Conservation (phyloP, 2,113 vertebrate genomes). For the Empidonax traillii region DNA sequence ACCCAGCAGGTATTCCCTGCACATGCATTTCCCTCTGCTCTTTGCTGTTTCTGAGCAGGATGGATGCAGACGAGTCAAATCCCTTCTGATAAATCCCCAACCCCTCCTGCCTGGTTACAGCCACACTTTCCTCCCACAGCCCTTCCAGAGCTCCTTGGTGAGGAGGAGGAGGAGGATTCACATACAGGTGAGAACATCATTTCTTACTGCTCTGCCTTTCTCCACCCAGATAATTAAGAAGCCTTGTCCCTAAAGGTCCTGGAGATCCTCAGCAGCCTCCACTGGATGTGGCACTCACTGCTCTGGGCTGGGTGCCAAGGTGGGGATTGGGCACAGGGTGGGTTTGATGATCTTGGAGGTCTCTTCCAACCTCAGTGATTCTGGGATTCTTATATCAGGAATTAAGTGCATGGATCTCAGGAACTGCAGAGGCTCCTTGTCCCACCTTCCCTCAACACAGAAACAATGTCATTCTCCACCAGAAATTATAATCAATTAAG, state of each 20-base stretch:
- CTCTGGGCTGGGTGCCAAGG: neutral
- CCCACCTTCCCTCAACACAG: neutral
- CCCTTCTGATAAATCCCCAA: neutral
- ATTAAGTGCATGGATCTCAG: neutral
- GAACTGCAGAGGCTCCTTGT: rapidly evolving
- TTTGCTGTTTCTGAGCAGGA: neutral
- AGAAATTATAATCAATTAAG: neutral
- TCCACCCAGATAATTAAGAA: neutral
- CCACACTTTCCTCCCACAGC: rapidly evolving
- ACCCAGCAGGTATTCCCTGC: neutral
- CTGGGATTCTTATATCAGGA: neutral
- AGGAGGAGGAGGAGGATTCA: neutral
- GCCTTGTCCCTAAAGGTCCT: neutral
- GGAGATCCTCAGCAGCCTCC: neutral
- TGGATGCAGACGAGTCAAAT: neutral
- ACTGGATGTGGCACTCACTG: neutral
- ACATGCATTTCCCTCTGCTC: neutral
- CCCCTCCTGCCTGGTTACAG: neutral
- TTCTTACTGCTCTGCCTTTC: neutral
- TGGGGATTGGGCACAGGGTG: neutral
- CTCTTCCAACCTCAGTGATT: neutral
- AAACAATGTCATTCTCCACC: neutral
- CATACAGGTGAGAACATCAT: rapidly evolving
- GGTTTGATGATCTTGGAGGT: neutral
- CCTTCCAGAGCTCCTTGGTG: no score